Conservation (phyloP, 2,888 invertebrate species). For the Chydorus sphaericus region DNA sequence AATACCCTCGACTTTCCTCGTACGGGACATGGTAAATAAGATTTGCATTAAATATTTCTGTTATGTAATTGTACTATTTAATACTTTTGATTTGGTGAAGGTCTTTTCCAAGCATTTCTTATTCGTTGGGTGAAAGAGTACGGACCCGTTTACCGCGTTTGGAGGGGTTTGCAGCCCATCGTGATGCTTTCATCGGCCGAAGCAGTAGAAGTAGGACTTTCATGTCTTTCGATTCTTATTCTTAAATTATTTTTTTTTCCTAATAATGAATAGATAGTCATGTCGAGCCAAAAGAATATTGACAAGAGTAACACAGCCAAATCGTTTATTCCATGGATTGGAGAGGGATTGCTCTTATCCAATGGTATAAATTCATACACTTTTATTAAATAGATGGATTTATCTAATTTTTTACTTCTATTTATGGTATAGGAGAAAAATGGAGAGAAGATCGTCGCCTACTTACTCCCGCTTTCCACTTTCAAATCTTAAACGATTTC, state of each 20-base stretch:
- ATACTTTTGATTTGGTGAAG: no score
- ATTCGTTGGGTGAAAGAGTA: background rate
- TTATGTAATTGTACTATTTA: no score
- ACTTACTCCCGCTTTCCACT: slow-evolving; percentile 34
- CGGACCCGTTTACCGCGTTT: background rate
- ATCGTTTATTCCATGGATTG: background rate
- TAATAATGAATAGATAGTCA: background rate
- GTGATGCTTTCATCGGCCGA: background rate
- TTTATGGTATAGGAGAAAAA: slow-evolving; percentile 29
- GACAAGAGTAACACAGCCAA: background rate
- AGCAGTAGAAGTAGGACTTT: background rate
- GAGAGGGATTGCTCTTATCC: background rate
- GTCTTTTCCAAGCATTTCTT: background rate
- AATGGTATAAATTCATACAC: background rate
- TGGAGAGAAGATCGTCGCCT: slow-evolving; percentile 30
- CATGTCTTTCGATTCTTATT: no score
- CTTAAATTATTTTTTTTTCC: no score
- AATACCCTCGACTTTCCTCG: background rate
- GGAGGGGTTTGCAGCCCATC: background rate
- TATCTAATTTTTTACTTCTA: no score
- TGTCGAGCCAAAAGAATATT: background rate
- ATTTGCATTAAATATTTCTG: no score
- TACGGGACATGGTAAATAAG: background rate
- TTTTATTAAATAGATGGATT: no score
- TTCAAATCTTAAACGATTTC: slow-evolving; percentile 33